Conservation (phyloP, 2,797 vertebrate species). For the Avahi laniger region DNA sequence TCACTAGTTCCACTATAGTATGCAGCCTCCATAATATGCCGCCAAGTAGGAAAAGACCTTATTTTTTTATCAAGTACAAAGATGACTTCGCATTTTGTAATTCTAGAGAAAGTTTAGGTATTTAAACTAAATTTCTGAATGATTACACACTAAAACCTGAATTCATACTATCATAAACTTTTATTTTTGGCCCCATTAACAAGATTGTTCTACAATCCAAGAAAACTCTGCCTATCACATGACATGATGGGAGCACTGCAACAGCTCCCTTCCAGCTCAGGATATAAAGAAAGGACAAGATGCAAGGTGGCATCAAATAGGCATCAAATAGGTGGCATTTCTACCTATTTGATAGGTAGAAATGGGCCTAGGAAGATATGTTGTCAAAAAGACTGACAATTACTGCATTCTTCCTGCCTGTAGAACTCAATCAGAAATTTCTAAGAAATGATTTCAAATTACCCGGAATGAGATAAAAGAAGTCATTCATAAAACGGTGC, state of each 20-base stretch:
- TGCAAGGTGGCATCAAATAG: neutral
- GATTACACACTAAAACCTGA: conserved; percentile 37
- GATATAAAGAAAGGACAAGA: neutral
- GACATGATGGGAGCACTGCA: neutral
- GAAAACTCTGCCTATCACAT: conserved; percentile 46
- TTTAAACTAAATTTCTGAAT: conserved; percentile 9
- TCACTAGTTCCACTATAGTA: neutral
- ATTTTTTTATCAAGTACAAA: neutral
- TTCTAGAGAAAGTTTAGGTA: conserved; percentile 46
- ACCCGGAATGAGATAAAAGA: conserved; percentile 60
- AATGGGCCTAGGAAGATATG: neutral
- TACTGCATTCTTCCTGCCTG: conserved; percentile 57
- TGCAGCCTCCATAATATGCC: neutral
- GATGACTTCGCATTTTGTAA: neutral
- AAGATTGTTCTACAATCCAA: conserved; percentile 31
- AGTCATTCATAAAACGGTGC: conserved; percentile 54
- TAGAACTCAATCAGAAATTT: conserved; percentile 61
- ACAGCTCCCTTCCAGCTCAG: neutral
- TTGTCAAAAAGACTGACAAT: conserved; percentile 62
- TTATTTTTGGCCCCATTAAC: neutral
- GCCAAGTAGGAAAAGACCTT: neutral
- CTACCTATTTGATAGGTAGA: too few relatives aligned
- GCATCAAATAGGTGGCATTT: too few relatives aligned
- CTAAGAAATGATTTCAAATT: conserved; percentile 60
- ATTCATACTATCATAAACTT: neutral